Evolutionary conservation across 1,140 invertebrate species (phyloP).

Genomic region (Notospermus geniculatus): DNA sequence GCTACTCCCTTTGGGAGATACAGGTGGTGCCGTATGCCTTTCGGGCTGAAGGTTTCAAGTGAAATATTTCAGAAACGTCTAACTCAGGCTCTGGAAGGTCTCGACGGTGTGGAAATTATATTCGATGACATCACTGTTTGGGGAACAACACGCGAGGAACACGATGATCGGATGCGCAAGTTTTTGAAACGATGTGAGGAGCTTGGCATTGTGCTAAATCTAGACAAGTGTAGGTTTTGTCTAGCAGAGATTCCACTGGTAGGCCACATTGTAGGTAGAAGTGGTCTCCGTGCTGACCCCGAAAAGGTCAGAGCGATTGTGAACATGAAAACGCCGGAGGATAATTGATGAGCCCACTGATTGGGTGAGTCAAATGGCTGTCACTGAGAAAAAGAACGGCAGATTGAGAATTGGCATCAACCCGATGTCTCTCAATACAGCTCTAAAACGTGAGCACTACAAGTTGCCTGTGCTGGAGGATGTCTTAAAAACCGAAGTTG

Average conservation of each 20-base stretch:
- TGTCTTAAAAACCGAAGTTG: background rate
- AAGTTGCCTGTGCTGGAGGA: constrained; percentile 7
- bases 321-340: constrained; percentile 48
- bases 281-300: constrained; percentile 42
- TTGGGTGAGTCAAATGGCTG: constrained; percentile 7
- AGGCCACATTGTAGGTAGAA: constrained; percentile 41
- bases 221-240: constrained; percentile 42
- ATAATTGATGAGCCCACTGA: background rate
- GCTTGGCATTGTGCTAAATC: constrained; percentile 33
- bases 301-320: constrained; percentile 51
- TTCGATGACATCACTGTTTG: constrained; percentile 34
- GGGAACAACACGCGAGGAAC: constrained; percentile 20
- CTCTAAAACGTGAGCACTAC: constrained; percentile 10
- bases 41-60: constrained; percentile 28
- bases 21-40: constrained; percentile 27
- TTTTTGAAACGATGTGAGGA: constrained; percentile 27
- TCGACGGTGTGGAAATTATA: constrained; percentile 20
- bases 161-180: constrained; percentile 22
- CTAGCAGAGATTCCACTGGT: constrained; percentile 39
- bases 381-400: constrained; percentile 1
- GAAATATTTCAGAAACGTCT: constrained; percentile 29
- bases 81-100: constrained; percentile 21
- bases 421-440: background rate
- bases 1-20: constrained; percentile 30
- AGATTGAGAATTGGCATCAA: background rate